Conservation (phyloP, 2,797 vertebrate genomes). For the Sebastes variabilis region DNA sequence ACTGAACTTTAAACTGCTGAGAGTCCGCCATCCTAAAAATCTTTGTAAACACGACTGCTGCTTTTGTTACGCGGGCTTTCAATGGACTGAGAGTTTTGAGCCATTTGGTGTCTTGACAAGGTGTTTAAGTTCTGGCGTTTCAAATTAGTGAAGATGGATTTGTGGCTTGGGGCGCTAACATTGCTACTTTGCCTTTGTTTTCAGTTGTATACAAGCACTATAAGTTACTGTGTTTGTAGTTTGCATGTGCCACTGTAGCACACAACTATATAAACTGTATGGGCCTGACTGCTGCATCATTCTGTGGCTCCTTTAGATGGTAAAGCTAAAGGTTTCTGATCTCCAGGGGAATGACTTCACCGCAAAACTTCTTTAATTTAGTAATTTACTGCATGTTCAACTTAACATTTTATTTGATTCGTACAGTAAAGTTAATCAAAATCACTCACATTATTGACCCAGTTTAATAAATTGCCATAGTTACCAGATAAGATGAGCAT, state of each 20-base stretch:
- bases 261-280: neutral
- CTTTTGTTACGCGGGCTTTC: neutral
- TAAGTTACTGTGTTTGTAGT: neutral
- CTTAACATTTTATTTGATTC: neutral
- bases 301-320: neutral
- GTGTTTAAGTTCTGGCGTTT: neutral
- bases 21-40: neutral
- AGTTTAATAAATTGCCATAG: neutral
- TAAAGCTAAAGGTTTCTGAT: neutral
- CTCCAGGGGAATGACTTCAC: no score
- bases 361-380: no score
- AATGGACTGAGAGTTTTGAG: neutral
- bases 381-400: no score
- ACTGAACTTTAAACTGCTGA: neutral
- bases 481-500: neutral
- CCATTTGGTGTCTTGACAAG: neutral
- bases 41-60: neutral
- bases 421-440: neutral
- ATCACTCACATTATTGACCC: no score
- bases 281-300: neutral
- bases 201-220: neutral
- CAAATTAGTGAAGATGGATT: neutral
- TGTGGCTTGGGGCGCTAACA: neutral
- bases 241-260: neutral
- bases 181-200: neutral